These are phyloP conservation scores for Xenus cinereus DNA, from an alignment of 2,113 vertebrate genomes.

Conservation along the genomic window DNA sequence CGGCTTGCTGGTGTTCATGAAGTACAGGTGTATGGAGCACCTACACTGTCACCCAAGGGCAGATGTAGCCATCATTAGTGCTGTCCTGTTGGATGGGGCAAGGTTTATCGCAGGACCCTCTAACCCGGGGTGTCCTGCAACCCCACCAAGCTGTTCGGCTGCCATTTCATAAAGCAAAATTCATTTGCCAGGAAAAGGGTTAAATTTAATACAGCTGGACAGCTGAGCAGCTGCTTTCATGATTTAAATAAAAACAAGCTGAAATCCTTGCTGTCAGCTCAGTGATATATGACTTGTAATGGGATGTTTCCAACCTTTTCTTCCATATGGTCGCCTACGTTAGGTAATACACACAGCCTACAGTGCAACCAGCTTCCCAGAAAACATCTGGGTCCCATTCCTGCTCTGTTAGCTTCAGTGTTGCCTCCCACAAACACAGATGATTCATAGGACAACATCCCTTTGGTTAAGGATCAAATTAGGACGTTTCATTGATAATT, in stretches of 20 bases:
- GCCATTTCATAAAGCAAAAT: constrained; percentile 68
- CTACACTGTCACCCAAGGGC: constrained; percentile 17
- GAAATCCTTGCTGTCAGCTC: constrained; percentile 87
- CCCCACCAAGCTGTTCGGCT: constrained; percentile 25
- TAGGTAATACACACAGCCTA: constrained; percentile 84
- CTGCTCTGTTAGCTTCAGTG: constrained; percentile 68
- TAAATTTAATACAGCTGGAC: constrained; percentile 82
- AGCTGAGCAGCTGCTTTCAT: constrained; percentile 87
- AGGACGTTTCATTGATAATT: constrained; percentile 78
- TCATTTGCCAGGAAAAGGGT: constrained; percentile 76
- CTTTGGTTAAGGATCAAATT: constrained; percentile 76
- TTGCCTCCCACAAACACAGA: constrained; percentile 76
- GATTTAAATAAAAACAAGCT: constrained; percentile 94
- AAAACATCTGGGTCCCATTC: constrained; percentile 84
- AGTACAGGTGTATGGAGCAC: not conserved
- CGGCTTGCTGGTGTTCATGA: not conserved
- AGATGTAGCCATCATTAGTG: constrained; percentile 11
- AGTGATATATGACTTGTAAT: constrained; percentile 91
- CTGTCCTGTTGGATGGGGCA: constrained; percentile 14
- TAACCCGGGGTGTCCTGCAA: constrained; percentile 38
- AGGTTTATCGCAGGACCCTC: constrained; percentile 12
- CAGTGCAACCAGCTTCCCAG: constrained; percentile 69
- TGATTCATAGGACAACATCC: constrained; percentile 76
- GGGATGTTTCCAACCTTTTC: constrained; percentile 90
- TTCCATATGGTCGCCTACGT: constrained; percentile 84